Evolutionary conservation across 2,113 vertebrate species (phyloP).

Genomic region (Falcunculus frontatus): DNA sequence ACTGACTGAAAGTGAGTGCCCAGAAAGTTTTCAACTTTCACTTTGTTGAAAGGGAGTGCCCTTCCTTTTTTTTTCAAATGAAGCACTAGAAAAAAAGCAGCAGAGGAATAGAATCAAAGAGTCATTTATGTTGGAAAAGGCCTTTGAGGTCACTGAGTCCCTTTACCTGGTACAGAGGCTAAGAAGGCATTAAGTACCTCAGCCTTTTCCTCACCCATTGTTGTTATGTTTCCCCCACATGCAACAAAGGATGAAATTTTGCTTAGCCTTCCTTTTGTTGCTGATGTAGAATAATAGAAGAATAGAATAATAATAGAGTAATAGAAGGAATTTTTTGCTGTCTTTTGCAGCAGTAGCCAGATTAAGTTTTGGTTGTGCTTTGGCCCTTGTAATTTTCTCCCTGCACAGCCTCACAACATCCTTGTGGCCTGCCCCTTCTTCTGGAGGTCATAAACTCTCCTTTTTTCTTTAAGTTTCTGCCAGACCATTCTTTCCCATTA

Average conservation of each 20-base stretch:
- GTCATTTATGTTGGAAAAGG: not conserved
- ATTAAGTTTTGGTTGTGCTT: not conserved
- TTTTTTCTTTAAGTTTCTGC: not conserved
- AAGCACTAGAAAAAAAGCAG: not conserved
- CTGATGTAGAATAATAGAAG: not conserved
- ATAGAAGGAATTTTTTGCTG: not conserved
- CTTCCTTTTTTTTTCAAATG: not conserved
- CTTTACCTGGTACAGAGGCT: not conserved
- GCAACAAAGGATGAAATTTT: not conserved
- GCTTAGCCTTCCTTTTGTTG: not conserved
- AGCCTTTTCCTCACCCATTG: not conserved
- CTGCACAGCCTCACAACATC: not conserved
- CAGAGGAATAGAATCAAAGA: not conserved
- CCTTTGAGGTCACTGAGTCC: not conserved
- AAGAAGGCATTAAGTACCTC: not conserved
- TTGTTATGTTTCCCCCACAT: not conserved
- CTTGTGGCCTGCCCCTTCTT: not conserved
- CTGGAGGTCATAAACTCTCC: not conserved
- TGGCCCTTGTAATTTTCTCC: not conserved
- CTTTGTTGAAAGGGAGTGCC: too few species aligned
- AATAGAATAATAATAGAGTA: too few species aligned
- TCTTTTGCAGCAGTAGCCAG: not conserved
- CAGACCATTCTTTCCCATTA: not conserved
- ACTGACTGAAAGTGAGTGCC: not conserved
- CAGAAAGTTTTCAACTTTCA: too few species aligned